phyloP scores from a whole-genome alignment of 2,113 vertebrate species.

The Chionodraco myersi region DNA sequence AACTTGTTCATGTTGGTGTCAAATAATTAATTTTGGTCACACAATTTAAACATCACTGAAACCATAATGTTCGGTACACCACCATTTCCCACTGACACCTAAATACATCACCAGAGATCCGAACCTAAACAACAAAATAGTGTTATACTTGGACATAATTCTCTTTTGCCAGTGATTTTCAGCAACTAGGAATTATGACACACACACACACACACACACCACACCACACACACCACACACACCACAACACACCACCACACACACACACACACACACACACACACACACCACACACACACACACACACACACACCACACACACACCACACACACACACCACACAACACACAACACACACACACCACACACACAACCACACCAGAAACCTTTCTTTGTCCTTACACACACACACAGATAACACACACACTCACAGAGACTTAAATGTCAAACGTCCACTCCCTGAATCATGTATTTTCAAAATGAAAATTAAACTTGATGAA shows the following conservation, averaged over 20 bases:
- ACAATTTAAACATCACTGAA: too few species aligned
- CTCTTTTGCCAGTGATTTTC: neutral
- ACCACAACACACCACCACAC: neutral
- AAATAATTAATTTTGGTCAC: too few species aligned
- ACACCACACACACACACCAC: neutral
- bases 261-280: neutral
- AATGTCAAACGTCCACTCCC: neutral
- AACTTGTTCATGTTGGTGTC: too few species aligned
- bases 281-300: neutral
- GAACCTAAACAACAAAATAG: neutral
- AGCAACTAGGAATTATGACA: neutral
- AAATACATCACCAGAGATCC: neutral
- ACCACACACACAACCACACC: neutral
- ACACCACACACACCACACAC: neutral
- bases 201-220: neutral
- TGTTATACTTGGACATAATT: too few species aligned
- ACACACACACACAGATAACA: too few species aligned
- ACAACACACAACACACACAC: too few species aligned
- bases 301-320: neutral
- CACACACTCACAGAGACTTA: neutral
- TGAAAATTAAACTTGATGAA: constrained; percentile 4
- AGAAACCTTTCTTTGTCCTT: neutral
- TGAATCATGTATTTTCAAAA: neutral
- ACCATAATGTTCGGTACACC: neutral
- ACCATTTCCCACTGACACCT: neutral